Conservation (phyloP, 2,888 invertebrate species). For the Drosophila neotestacea region DNA sequence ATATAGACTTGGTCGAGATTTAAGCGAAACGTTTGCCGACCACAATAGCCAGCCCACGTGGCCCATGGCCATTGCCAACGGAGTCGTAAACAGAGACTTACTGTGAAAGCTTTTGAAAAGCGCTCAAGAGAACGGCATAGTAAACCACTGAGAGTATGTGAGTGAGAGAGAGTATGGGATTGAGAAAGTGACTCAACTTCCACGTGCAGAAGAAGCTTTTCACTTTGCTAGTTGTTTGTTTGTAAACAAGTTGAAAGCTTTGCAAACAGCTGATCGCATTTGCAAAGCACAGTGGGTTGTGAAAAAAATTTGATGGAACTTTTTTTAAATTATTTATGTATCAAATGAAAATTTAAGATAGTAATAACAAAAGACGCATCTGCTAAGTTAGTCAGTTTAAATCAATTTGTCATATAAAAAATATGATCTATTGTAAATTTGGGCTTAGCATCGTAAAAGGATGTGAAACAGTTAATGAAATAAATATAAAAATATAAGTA, state of each 20-base stretch:
- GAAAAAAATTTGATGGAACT: not conserved
- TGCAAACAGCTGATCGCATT: conserved; percentile 55
- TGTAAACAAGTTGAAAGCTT: conserved; percentile 73
- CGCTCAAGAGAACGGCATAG: conserved; percentile 55
- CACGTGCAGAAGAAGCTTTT: conserved; percentile 57
- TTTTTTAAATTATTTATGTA: no score
- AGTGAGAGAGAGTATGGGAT: not conserved
- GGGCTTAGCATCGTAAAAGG: not conserved
- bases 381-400: no score
- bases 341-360: not conserved
- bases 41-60: conserved; percentile 18
- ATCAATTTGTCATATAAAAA: no score
- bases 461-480: not conserved
- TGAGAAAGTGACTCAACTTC: not conserved
- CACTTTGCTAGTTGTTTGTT: conserved; percentile 32
- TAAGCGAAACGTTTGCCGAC: conserved; percentile 47
- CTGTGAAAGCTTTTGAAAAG: conserved; percentile 17
- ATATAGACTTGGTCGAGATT: conserved; percentile 37
- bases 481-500: not conserved
- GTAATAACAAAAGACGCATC: no score
- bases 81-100: conserved; percentile 31
- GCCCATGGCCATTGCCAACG: conserved; percentile 45
- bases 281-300: conserved; percentile 47
- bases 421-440: not conserved
- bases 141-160: not conserved